Evolutionary conservation across 2,113 vertebrate genomes (phyloP).

Genomic region (Macquaria australasica): DNA sequence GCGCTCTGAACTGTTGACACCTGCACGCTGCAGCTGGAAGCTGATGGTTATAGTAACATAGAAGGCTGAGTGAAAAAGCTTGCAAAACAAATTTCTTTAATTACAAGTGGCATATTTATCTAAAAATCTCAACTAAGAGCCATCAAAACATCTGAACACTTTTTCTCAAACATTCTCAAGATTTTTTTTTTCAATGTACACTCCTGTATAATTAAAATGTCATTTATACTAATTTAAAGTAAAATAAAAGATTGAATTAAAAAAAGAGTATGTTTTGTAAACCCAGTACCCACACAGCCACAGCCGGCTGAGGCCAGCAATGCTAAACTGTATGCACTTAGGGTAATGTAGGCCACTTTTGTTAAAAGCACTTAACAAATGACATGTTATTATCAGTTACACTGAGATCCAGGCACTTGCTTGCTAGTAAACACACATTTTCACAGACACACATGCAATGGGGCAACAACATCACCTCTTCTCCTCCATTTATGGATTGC

Average conservation of each 20-base stretch:
- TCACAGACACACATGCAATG: neutral
- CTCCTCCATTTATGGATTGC: constrained; percentile 9
- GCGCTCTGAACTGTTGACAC: neutral
- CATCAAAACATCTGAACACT: neutral
- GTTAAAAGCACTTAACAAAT: constrained; percentile 17
- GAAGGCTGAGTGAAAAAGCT: neutral
- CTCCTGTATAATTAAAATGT: neutral
- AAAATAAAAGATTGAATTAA: neutral
- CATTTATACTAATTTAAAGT: neutral
- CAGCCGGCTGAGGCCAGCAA: neutral
- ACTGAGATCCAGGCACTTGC: neutral
- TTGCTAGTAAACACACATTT: constrained; percentile 5
- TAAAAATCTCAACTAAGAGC: neutral
- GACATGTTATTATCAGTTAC: neutral
- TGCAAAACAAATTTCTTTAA: constrained; percentile 9
- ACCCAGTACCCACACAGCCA: neutral
- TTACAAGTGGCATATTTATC: constrained; percentile 14
- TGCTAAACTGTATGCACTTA: neutral
- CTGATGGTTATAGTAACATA: neutral
- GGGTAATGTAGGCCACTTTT: neutral
- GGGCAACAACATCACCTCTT: neutral
- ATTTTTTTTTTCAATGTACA: neutral
- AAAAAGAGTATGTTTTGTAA: neutral
- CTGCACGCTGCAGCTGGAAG: constrained; percentile 30
- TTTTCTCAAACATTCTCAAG: neutral